A percentile compares a stretch with the other conserved stretches of the same genome.
Evolutionary conservation across 2,888 invertebrate genomes (phyloP).

Genomic region (Epinotia nisella): DNA sequence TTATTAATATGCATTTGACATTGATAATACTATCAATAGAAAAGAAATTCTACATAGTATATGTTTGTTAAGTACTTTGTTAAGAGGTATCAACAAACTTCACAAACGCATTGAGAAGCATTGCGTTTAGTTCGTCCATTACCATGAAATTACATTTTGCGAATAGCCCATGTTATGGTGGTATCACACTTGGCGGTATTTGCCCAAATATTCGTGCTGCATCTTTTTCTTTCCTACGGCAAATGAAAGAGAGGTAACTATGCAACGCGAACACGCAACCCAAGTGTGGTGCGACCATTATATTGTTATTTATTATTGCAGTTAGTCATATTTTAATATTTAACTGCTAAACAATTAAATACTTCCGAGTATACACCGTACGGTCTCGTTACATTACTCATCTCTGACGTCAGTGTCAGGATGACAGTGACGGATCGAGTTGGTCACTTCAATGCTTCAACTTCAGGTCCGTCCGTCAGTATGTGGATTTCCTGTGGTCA

Average conservation of each 20-base stretch:
- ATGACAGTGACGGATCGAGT: neutral
- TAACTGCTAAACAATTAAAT: neutral
- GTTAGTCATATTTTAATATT: neutral
- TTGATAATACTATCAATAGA: conserved; percentile 43
- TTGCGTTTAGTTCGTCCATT: conserved; percentile 19
- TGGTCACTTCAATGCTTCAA: neutral
- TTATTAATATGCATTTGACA: conserved; percentile 26
- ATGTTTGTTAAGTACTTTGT: conserved; percentile 7
- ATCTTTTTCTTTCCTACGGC: no score
- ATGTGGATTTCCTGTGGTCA: neutral
- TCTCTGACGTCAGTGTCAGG: neutral
- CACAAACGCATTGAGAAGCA: conserved; percentile 47
- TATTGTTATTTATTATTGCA: neutral
- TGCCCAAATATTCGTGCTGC: no score
- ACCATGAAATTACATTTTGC: neutral
- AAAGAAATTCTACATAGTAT: no score
- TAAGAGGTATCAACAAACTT: conserved; percentile 44
- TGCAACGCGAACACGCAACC: no score
- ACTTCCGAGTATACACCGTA: neutral
- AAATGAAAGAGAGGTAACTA: no score
- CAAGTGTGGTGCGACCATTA: no score
- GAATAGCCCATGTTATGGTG: neutral
- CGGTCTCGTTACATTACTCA: neutral
- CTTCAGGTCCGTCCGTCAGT: neutral
- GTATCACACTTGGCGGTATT: no score